Evolutionary conservation across 2,888 invertebrate species (phyloP).

Genomic region (Aspidiotus rigidus): DNA sequence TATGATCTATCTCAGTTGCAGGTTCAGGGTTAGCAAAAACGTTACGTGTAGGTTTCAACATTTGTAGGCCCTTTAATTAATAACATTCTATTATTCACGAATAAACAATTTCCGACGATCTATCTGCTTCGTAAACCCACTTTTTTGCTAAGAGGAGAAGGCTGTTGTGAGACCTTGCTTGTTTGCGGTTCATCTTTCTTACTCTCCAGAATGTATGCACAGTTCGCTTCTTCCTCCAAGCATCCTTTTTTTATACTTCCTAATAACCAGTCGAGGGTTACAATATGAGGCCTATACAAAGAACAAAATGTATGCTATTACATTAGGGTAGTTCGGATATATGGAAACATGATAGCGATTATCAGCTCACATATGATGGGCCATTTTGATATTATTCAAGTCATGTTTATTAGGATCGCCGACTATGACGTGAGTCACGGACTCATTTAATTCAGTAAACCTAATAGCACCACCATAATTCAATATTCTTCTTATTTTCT

Average conservation of each 20-base stretch:
- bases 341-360: constrained; percentile 33
- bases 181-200: constrained; percentile 10
- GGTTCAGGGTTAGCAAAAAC: not conserved
- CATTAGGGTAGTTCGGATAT: constrained; percentile 17
- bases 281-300: constrained; percentile 50
- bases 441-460: constrained; percentile 62
- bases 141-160: constrained; percentile 36
- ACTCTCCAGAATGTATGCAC: constrained; percentile 34
- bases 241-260: constrained; percentile 57
- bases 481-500: constrained; percentile 59
- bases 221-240: constrained; percentile 51
- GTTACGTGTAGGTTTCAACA: constrained; percentile 15
- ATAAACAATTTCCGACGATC: not conserved
- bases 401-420: constrained; percentile 46
- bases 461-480: constrained; percentile 76
- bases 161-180: constrained; percentile 22
- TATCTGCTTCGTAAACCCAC: constrained; percentile 10
- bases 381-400: not conserved
- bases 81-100: not conserved
- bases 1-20: constrained; percentile 7
- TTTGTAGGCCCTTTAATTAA: constrained; percentile 23
- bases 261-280: constrained; percentile 65
- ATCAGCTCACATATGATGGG: not conserved
- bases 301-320: constrained; percentile 16
- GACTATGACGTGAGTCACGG: constrained; percentile 71